These are phyloP conservation scores for Gallinago media DNA, from an alignment of 2,113 vertebrate species.

Conservation along the genomic window DNA sequence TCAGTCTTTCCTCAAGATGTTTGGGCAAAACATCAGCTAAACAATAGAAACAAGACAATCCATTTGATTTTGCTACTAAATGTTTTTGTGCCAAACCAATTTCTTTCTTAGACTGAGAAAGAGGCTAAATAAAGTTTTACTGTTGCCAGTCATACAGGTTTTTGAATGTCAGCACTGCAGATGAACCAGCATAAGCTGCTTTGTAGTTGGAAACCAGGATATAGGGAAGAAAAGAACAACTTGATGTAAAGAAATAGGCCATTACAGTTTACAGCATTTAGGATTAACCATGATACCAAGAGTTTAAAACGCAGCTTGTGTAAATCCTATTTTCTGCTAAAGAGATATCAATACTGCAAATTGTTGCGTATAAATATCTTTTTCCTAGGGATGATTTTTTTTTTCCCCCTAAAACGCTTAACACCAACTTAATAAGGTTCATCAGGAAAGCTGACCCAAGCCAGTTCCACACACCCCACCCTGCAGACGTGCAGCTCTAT, in stretches of 20 bases:
- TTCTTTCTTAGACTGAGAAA: not conserved
- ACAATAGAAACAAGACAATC: not conserved
- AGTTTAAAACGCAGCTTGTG: constrained; percentile 12
- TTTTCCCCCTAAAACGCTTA: not conserved
- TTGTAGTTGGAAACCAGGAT: not conserved
- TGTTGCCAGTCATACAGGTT: not conserved
- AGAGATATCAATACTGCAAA: not conserved
- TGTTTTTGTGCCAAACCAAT: not conserved
- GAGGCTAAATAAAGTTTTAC: not conserved
- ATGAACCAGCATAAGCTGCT: not conserved
- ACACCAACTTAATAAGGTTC: not conserved
- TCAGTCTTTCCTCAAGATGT: not conserved
- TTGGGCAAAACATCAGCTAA: not conserved
- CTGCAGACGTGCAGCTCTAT: not conserved
- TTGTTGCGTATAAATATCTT: too few species aligned
- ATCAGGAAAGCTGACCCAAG: not conserved
- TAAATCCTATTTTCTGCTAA: constrained; percentile 54
- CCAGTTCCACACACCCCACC: not conserved
- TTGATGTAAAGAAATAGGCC: not conserved
- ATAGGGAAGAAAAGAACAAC: not conserved
- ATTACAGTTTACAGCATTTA: constrained; percentile 35
- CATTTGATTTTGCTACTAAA: not conserved
- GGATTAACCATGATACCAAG: constrained; percentile 15
- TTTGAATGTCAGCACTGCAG: not conserved
- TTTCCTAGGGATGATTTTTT: not conserved